A percentile compares a stretch with the other conserved stretches of the same genome.
phyloP scores from a whole-genome alignment of 1,140 invertebrate genomes.

The Lutraria rhynchaena region DNA sequence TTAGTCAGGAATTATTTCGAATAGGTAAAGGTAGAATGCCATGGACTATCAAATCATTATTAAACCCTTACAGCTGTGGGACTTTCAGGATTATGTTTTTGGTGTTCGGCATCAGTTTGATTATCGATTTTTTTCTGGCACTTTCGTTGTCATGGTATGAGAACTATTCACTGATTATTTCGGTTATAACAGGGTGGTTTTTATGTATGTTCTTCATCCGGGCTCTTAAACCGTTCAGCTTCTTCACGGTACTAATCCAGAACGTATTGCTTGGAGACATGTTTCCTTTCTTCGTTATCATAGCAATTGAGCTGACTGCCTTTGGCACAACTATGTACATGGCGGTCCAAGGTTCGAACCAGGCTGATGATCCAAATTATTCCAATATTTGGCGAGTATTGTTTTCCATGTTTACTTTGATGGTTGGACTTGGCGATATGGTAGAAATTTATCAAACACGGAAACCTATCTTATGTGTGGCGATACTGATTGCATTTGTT shows the following conservation, averaged over 20 bases:
- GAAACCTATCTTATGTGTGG: conserved; percentile 61
- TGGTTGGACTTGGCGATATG: conserved; percentile 70
- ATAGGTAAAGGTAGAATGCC: conserved; percentile 26
- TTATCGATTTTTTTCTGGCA: conserved; percentile 63
- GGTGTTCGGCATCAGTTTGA: conserved; percentile 60
- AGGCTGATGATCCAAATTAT: conserved; percentile 51
- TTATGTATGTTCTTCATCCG: conserved; percentile 63
- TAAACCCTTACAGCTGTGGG: conserved; percentile 37
- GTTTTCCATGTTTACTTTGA: conserved; percentile 70
- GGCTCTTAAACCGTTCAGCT: conserved; percentile 61
- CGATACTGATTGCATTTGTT: conserved; percentile 66
- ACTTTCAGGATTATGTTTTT: conserved; percentile 62
- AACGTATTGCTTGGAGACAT: conserved; percentile 65
- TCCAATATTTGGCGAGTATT: conserved; percentile 48
- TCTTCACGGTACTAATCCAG: conserved; percentile 67
- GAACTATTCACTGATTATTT: conserved; percentile 55
- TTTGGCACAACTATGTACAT: conserved; percentile 71
- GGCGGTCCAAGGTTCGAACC: neutral
- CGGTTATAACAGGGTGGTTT: conserved; percentile 66
- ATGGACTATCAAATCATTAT: conserved; percentile 1
- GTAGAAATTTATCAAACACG: conserved; percentile 61
- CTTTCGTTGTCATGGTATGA: neutral
- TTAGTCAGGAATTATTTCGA: conserved; percentile 16
- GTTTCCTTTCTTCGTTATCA: conserved; percentile 61
- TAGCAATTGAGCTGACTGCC: conserved; percentile 64